Evolutionary conservation across 2,113 vertebrate genomes (phyloP), one percentile per base, ranked within the genome.

Genomic region (Abramis brama): DNA sequence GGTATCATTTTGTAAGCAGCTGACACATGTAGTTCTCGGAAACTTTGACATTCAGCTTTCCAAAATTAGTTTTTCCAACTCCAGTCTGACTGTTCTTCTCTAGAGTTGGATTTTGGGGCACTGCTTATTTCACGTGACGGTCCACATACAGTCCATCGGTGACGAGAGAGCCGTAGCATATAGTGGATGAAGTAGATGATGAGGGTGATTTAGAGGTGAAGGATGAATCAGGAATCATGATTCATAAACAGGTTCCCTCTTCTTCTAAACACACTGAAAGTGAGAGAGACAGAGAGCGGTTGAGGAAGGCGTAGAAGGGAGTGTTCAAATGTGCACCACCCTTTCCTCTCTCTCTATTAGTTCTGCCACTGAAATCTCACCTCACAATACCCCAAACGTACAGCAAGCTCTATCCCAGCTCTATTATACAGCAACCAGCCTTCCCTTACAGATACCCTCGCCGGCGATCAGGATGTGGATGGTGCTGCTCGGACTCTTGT

Each of bases 401-500:
- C 85, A 90, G 75, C 81, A 91, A 3, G 9, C 64, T 68, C 15
- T 82, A 89, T 6, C 0, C 1, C 17, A 87, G 81, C 86, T 86
- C 77, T 85, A 77, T 89, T 92, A 89, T 85, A 90, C 91, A 57
- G 19, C 52, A 21, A 55, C 0, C 12, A 4, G 77, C 19, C 33
- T 50, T 80, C 79, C 0, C 33, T 0, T 33, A 77, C 86, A 19
- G 27, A 33, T 30, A 17, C 47, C 17, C 33, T 36, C 17, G 1
- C 3, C 17, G 33, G 19, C 76, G 21, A 70, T 87, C 90, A 94
- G 83, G 92, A 95, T 95, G 95, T 94, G 94, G 94, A 93, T 85
- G 87, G 90, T 94, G 57, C 79, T 94, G 75, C 85, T 93, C 74
- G 92, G 93, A 88, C 83, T 94, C 89, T 91, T 87, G 85, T 92